These are phyloP conservation scores for Microchirus variegatus DNA, from an alignment of 2,797 vertebrate genomes.

Conservation along the genomic window DNA sequence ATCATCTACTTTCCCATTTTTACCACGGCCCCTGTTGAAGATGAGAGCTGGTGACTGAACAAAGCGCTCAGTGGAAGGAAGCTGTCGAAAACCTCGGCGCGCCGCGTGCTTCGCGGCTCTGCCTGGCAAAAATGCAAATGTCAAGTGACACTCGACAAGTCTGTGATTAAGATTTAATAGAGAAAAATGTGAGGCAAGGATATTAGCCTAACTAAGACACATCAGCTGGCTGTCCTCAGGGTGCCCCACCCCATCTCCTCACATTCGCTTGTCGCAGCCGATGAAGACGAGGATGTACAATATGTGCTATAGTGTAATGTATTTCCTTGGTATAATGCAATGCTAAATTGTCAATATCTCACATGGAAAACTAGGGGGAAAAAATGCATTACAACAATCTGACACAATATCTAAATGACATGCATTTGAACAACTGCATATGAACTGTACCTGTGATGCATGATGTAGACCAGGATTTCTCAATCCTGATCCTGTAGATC, in stretches of 20 bases:
- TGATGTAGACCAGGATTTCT: too few species aligned
- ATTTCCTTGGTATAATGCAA: background rate
- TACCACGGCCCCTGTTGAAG: slow-evolving; percentile 29
- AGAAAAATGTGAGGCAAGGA: slow-evolving; percentile 80
- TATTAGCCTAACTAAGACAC: slow-evolving; percentile 78
- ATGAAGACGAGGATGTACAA: slow-evolving; percentile 18
- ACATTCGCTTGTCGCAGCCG: slow-evolving; percentile 25
- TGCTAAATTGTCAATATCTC: too few species aligned
- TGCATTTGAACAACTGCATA: too few species aligned
- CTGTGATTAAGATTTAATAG: slow-evolving; percentile 83
- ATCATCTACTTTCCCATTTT: slow-evolving; percentile 23
- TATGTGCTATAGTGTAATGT: background rate
- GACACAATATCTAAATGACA: too few species aligned
- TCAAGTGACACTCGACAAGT: slow-evolving; percentile 83
- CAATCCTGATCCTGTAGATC: too few species aligned
- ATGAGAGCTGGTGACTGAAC: slow-evolving; percentile 62
- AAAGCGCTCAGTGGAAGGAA: slow-evolving; percentile 65
- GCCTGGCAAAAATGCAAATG: slow-evolving; percentile 77
- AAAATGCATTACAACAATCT: too few species aligned
- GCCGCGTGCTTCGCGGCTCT: slow-evolving; percentile 39
- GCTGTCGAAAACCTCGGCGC: slow-evolving; percentile 53
- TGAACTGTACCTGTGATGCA: too few species aligned
- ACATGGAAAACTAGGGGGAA: too few species aligned
- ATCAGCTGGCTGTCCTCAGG: slow-evolving; percentile 68
- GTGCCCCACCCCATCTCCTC: slow-evolving; percentile 32